Base-by-base conservation (phyloP, 2,888 invertebrate species). In the Azorinus chamasolen region DNA sequence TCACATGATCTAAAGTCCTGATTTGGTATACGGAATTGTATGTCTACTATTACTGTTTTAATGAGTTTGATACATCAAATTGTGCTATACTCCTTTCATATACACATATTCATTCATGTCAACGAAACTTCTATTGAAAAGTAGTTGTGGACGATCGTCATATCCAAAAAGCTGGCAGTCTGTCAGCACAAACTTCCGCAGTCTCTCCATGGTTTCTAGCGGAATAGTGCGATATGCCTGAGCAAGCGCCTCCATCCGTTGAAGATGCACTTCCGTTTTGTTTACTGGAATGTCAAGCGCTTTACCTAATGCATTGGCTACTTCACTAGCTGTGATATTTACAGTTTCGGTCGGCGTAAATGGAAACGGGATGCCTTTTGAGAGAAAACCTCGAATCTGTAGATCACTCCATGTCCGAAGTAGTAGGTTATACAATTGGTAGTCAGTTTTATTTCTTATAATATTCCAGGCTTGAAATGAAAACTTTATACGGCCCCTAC, bases 121-220 rank as follows among this genome's bases (percentile, higher is more conserved):
- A 41, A 8, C 65, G 48, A 32, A 83, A 80, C 61, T 88, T 87
- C 8, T n/a, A n/a, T n/a, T n/a, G n/a, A n/a, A n/a, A n/a, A n/a
- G n/a, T n/a, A n/a, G n/a, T n/a, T n/a, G n/a, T n/a, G n/a, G n/a
- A n/a, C n/a, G n/a, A n/a, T n/a, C n/a, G n/a, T n/a, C n/a, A n/a
- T 89, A 89, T 16, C 81, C 81, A 69, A 89, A 89, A 16, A 89
- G 27, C 16, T 73, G 50, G 48, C 86, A 87, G 57, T 89, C 89
- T 32, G 76, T 73, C 3, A 43, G 27, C 20, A 86, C 83, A 41
- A 83, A 70, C 16, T 82, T 57, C 32, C 74, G 27, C 2, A 87
- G 68, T 57, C 68, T 74, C 24, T 78, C 66, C 55, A 87, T 59
- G 25, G 85, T 79, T 1, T 64, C 62, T 16, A 55, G 27, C 8